Conservation (phyloP, 2,797 vertebrate species). For the Peromyscus nudipes region DNA sequence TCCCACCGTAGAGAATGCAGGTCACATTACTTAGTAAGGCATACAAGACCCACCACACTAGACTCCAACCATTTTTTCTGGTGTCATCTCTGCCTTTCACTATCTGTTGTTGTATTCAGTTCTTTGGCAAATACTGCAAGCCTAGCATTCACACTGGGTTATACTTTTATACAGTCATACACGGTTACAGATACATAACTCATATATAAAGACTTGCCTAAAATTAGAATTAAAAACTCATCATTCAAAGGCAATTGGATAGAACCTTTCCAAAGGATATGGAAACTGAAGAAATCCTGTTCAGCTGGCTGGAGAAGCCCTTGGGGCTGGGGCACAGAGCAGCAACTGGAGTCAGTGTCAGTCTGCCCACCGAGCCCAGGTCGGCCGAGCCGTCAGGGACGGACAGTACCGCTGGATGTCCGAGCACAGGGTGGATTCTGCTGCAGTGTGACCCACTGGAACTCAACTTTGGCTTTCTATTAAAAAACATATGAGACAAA, state of each 20-base stretch:
- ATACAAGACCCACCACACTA: not conserved
- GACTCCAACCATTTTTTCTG: not conserved
- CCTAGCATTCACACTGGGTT: slow-evolving; percentile 34
- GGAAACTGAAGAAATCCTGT: slow-evolving; percentile 77
- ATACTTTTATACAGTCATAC: slow-evolving; percentile 40
- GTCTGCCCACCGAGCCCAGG: slow-evolving; percentile 65
- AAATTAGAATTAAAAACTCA: slow-evolving; percentile 25
- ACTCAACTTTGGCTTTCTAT: slow-evolving; percentile 56
- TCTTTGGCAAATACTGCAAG: slow-evolving; percentile 20
- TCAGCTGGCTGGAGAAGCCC: slow-evolving; percentile 66
- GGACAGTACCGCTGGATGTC: slow-evolving; percentile 73
- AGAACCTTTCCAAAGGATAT: slow-evolving; percentile 84
- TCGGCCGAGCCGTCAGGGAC: slow-evolving; percentile 67
- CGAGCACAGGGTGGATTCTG: slow-evolving; percentile 83
- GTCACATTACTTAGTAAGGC: not conserved
- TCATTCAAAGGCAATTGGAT: slow-evolving; percentile 60
- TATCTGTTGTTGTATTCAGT: slow-evolving; percentile 8
- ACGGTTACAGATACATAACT: slow-evolving; percentile 29
- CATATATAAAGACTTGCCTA: slow-evolving; percentile 17
- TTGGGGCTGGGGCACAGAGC: slow-evolving; percentile 82
- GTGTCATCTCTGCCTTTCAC: not conserved
- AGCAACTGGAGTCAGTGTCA: slow-evolving; percentile 77
- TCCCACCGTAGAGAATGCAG: slow-evolving; percentile 16
- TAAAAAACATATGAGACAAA: slow-evolving; percentile 67
- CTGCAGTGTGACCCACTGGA: slow-evolving; percentile 56